These are phyloP conservation scores for Hemaris fuciformis DNA, from an alignment of 2,888 invertebrate genomes.

Conservation along the genomic window DNA sequence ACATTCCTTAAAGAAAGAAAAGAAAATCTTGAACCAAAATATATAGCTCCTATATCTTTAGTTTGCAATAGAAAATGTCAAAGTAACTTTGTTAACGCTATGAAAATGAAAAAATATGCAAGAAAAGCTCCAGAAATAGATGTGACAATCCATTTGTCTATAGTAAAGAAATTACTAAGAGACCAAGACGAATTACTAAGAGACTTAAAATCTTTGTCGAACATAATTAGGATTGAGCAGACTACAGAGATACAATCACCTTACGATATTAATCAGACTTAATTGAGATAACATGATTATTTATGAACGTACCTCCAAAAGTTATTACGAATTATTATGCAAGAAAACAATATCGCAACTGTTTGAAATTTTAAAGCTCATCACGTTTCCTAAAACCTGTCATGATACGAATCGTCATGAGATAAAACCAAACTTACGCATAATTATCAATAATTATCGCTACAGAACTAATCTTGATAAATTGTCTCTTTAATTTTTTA, in stretches of 20 bases:
- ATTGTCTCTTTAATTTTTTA: too few relatives aligned
- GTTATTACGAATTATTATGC: too few relatives aligned
- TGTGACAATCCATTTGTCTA: constrained; percentile 45
- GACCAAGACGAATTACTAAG: constrained; percentile 51
- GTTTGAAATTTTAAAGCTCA: too few relatives aligned
- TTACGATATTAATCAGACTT: not conserved
- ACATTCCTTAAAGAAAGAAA: not conserved
- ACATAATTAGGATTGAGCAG: not conserved
- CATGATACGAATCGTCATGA: too few relatives aligned
- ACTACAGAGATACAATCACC: not conserved
- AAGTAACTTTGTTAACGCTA: not conserved
- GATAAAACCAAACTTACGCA: too few relatives aligned
- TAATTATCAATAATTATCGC: too few relatives aligned
- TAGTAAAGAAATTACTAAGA: constrained; percentile 46
- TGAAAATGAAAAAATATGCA: not conserved
- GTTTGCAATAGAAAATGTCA: constrained; percentile 10
- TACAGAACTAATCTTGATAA: too few relatives aligned
- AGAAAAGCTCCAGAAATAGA: constrained; percentile 27
- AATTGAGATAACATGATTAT: too few relatives aligned
- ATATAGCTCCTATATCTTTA: not conserved
- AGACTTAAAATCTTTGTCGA: constrained; percentile 45
- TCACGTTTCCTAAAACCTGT: too few relatives aligned
- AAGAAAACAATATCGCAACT: too few relatives aligned
- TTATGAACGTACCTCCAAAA: too few relatives aligned
- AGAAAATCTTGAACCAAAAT: not conserved